A percentile compares a stretch with the other conserved stretches of the same genome.
Evolutionary conservation across 1,140 invertebrate species (phyloP).

Genomic region (Cataglyphis hispanica): DNA sequence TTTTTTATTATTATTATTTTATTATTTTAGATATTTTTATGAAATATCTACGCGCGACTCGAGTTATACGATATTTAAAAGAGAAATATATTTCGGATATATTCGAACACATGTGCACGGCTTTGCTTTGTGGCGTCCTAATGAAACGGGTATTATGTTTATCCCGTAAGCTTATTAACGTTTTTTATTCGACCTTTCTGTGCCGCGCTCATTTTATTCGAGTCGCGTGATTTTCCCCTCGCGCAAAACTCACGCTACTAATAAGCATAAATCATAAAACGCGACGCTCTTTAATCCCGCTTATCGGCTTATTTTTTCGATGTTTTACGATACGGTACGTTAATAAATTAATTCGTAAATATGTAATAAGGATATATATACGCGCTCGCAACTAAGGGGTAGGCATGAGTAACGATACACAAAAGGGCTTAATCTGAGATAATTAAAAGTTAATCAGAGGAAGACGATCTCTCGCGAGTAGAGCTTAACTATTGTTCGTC

Average conservation of each 20-base stretch:
- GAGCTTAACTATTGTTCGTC: constrained; percentile 31
- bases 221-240: constrained; percentile 16
- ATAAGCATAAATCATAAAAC: constrained; percentile 45
- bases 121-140: constrained; percentile 14
- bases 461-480: constrained; percentile 8
- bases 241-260: neutral
- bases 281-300: constrained; percentile 28
- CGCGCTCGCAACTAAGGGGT: neutral
- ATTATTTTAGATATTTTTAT: neutral
- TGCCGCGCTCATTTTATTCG: constrained; percentile 40
- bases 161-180: constrained; percentile 51
- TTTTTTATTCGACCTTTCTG: constrained; percentile 48
- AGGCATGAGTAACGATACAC: neutral
- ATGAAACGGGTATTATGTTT: constrained; percentile 37
- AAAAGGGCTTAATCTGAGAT: constrained; percentile 9
- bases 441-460: constrained; percentile 46
- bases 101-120: neutral
- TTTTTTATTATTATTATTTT: neutral
- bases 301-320: constrained; percentile 34
- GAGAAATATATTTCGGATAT: neutral
- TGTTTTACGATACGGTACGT: constrained; percentile 4
- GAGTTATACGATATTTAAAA: neutral
- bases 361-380: neutral
- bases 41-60: neutral
- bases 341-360: constrained; percentile 38